Evolutionary conservation across 2,113 vertebrate genomes (phyloP).

Genomic region (Eulemur rufifrons): DNA sequence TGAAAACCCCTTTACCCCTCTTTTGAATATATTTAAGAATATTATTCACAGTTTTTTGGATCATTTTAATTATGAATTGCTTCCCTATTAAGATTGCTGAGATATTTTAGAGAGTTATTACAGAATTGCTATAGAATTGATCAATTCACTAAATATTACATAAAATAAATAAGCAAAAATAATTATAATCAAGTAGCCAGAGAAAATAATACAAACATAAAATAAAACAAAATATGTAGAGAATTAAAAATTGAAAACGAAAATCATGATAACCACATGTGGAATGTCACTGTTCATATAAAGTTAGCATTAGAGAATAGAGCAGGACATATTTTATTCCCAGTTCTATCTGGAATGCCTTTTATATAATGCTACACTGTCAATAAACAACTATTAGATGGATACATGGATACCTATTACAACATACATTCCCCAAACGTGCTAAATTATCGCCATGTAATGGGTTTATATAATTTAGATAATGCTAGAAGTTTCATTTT

Average conservation of each 20-base stretch:
- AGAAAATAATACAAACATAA: background rate
- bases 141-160: background rate
- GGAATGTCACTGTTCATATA: background rate
- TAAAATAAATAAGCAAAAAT: background rate
- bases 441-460: background rate
- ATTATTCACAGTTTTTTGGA: background rate
- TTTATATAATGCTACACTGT: background rate
- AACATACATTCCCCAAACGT: background rate
- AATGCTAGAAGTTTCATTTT: background rate
- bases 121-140: background rate
- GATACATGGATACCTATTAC: background rate
- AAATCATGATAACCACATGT: background rate
- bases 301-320: background rate
- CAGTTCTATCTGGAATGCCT: background rate
- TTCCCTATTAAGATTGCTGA: background rate
- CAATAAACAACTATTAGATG: background rate
- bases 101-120: background rate
- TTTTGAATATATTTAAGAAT: conserved; percentile 1
- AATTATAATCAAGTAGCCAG: background rate
- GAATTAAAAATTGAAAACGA: background rate
- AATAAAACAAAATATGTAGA: background rate
- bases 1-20: background rate
- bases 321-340: rapidly evolving
- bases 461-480: background rate
- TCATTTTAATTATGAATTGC: conserved; percentile 47